A percentile compares a stretch with the other conserved stretches of the same genome.
Evolutionary conservation across 64 coral and sea anemone species (phyloP).

Genomic region (Porites australiensis): DNA sequence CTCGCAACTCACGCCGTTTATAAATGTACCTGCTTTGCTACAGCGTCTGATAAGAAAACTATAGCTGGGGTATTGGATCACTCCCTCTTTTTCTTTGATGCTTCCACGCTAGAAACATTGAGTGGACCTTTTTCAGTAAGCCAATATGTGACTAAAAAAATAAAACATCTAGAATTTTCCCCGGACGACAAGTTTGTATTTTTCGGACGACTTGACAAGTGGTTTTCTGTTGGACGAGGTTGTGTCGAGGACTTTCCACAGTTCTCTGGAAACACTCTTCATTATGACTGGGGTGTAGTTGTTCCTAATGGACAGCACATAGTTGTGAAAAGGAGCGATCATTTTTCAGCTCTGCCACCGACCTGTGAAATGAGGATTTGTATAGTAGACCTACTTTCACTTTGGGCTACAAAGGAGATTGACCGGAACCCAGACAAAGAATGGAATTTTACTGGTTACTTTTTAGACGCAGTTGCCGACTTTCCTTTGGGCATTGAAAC

Average conservation of each 20-base stretch:
- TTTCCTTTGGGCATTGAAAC: background rate
- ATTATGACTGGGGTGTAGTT: background rate
- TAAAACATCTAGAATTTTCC: background rate
- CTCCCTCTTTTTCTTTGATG: no score
- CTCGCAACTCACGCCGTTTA: no score
- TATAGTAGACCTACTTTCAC: background rate
- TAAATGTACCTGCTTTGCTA: background rate
- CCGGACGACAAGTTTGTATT: background rate
- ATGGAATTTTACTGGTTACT: background rate
- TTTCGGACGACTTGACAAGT: conserved; percentile 19
- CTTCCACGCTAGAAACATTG: background rate
- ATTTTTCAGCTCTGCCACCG: background rate
- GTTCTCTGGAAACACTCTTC: background rate
- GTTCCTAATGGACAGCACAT: background rate
- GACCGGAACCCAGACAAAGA: background rate
- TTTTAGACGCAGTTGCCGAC: background rate
- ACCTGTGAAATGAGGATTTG: background rate
- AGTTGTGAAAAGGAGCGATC: background rate
- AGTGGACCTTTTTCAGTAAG: background rate
- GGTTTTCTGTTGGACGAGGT: conserved; percentile 30
- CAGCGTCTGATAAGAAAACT: conserved; percentile 1
- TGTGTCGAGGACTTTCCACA: conserved; percentile 16
- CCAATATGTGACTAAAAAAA: background rate
- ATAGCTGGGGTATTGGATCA: background rate
- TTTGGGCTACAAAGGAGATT: background rate